These are phyloP conservation scores for Recurvirostra avosetta DNA, from an alignment of 2,113 vertebrate species.

Conservation along the genomic window DNA sequence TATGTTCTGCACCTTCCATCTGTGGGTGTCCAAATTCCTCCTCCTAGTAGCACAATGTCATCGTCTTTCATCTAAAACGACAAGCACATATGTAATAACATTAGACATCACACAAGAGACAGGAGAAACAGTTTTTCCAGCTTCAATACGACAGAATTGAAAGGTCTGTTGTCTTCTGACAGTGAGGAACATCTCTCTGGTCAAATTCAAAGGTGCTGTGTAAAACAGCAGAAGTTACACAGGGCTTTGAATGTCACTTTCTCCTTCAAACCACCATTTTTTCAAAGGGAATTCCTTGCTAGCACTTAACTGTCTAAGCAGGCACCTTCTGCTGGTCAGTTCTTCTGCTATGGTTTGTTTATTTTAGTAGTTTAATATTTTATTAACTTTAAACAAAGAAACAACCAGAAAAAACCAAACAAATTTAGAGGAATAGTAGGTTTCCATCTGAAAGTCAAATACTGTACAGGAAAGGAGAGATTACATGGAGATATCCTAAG, in stretches of 20 bases:
- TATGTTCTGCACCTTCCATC: not conserved
- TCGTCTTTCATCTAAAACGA: not conserved
- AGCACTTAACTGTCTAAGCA: not conserved
- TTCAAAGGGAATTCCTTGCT: not conserved
- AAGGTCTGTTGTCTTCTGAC: not conserved
- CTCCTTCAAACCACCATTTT: not conserved
- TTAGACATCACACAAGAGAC: not conserved
- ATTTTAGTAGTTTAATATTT: not conserved
- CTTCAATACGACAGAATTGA: not conserved
- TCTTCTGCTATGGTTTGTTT: not conserved
- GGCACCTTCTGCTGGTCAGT: not conserved
- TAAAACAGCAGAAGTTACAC: not conserved
- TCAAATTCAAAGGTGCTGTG: not conserved
- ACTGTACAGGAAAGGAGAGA: not conserved
- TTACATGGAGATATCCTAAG: not conserved
- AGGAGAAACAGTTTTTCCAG: not conserved
- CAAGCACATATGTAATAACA: not conserved
- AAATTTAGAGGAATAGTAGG: accelerated
- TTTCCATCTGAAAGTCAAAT: not conserved
- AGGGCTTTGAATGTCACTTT: not conserved
- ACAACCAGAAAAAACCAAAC: not conserved
- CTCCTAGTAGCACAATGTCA: not conserved
- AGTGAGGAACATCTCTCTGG: not conserved
- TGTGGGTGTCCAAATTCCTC: not conserved
- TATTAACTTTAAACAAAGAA: not conserved